phyloP scores from a whole-genome alignment of 2,113 vertebrate genomes.

The Rhabdornis inornatus region DNA sequence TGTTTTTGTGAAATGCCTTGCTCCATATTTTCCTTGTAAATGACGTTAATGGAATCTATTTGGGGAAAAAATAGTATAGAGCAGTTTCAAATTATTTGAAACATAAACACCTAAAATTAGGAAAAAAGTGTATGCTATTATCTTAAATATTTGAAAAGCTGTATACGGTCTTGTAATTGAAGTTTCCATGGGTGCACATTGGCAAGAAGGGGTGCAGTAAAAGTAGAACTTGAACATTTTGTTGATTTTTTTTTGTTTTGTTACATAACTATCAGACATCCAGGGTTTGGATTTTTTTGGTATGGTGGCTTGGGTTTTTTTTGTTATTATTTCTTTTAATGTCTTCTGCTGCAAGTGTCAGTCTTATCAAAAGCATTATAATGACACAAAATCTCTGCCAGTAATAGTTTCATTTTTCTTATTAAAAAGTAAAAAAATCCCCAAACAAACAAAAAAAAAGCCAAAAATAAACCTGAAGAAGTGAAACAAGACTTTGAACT shows the following conservation, averaged over 20 bases:
- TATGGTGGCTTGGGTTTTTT: not conserved
- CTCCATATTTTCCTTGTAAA: constrained; percentile 3
- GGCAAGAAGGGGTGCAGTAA: not conserved
- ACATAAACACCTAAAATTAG: not conserved
- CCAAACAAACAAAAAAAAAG: not conserved
- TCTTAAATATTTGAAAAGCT: not conserved
- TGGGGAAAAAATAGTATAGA: not conserved
- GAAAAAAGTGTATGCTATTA: not conserved
- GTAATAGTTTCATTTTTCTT: not conserved
- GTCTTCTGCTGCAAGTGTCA: not conserved
- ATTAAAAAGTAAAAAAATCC: not conserved
- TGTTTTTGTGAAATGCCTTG: not conserved
- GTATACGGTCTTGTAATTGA: not conserved
- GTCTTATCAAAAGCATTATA: not conserved
- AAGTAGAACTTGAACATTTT: not conserved
- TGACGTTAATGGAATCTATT: not conserved
- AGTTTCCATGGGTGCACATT: not conserved
- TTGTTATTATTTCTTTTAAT: not conserved
- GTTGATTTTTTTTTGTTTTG: not conserved
- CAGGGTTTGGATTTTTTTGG: not conserved
- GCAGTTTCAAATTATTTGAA: not conserved
- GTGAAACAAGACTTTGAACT: not conserved
- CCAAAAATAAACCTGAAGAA: not conserved
- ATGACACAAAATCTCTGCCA: not conserved
- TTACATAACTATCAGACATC: not conserved